Evolutionary conservation across 2,113 vertebrate species (phyloP), one percentile per base, ranked within the genome.

Genomic region (Neodon shergylaensis): DNA sequence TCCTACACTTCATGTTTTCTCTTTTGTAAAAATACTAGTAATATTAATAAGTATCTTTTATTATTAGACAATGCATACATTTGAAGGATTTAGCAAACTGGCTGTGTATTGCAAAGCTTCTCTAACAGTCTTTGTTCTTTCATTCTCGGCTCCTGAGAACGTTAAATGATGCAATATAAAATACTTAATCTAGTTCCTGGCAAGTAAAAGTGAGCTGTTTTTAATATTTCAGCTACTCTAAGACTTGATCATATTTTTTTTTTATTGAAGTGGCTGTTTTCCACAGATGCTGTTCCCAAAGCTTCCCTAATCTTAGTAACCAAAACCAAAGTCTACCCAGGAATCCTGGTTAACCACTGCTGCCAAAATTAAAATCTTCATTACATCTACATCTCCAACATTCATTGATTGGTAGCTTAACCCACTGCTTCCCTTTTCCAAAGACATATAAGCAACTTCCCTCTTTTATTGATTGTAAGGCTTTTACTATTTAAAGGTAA

Each of bases 401-500:
- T 85, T 85, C 42, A 81, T 12, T 42, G 10, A 28, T 33, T 92
- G 58, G 61, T 44, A 65, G 89, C 36, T 74, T 61, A 61, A 58
- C 14, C 10, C 5, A 65, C 68, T 58, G 31, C 88, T 94, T 93
- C 89, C 19, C 96, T 76, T 66, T 49, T 85, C 66, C 82, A 88
- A 17, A 87, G 16, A 63, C 19, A 82, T n/a, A 88, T 33, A 96
- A 66, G 65, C 47, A 89, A 94, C 88, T 94, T 44, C 81, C 11
- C 17, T 66, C 61, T 94, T 92, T 89, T 68, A 65, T 58, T 90
- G 74, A 95, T 24, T 88, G 11, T 54, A 66, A 90, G 4, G 24
- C 49, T 92, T 24, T 94, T 92, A 95, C 73, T 21, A 8, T 92
- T 89, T 88, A 88, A 90, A n/a, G 36, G 17, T 66, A 91, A 73